Evolutionary conservation across 2,797 vertebrate species (phyloP).

Genomic region (Eremophila alpestris): DNA sequence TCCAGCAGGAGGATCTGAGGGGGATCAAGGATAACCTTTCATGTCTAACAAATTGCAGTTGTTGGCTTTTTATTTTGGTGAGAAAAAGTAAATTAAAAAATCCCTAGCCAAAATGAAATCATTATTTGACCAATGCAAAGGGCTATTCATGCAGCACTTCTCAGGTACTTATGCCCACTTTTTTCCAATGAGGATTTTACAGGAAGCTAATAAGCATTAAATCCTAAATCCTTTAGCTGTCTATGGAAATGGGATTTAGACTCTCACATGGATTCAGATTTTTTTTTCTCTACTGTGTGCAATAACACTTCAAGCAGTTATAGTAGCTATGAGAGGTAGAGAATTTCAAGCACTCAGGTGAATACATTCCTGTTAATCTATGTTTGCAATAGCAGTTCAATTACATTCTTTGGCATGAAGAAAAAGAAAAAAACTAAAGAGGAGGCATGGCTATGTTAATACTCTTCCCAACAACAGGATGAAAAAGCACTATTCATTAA

Average conservation of each 20-base stretch:
- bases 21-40: neutral
- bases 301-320: neutral
- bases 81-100: neutral
- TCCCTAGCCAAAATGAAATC: neutral
- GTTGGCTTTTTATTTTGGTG: neutral
- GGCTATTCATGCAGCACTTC: neutral
- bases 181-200: neutral
- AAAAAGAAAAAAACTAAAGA: neutral
- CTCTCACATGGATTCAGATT: neutral
- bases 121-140: neutral
- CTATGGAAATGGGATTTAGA: neutral
- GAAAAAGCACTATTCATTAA: neutral
- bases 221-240: neutral
- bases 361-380: neutral
- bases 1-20: neutral
- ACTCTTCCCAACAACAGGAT: neutral
- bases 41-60: neutral
- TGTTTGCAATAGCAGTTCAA: neutral
- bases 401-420: conserved; percentile 19
- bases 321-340: conserved; percentile 5
- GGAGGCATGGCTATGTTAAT: neutral
- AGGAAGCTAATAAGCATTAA: neutral
- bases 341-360: neutral
- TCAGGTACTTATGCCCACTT: neutral
- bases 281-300: neutral